Evolutionary conservation across 2,888 invertebrate species (phyloP).

Genomic region (Frankliniella fusca): DNA sequence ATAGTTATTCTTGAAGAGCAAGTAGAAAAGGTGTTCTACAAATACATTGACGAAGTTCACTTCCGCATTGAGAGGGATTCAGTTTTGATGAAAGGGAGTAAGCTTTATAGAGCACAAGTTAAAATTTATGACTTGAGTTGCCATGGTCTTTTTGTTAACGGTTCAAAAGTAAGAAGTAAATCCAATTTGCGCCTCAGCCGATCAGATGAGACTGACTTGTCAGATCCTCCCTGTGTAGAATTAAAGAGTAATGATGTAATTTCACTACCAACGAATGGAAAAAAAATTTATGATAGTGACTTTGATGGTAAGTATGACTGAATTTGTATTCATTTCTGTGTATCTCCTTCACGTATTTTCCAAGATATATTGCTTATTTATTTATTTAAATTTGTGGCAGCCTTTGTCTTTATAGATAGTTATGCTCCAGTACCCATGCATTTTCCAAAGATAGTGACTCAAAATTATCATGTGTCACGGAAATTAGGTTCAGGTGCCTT

Average conservation of each 20-base stretch:
- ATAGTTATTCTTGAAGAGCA: too few species aligned
- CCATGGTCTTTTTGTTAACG: too few species aligned
- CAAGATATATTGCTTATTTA: background rate
- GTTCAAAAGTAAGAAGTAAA: too few species aligned
- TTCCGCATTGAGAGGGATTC: too few species aligned
- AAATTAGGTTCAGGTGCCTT: background rate
- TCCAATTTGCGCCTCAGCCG: too few species aligned
- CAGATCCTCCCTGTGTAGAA: too few species aligned
- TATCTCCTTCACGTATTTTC: background rate
- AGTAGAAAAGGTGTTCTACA: too few species aligned
- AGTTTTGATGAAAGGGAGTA: too few species aligned
- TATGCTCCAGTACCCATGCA: background rate
- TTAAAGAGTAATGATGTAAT: background rate
- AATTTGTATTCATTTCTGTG: background rate
- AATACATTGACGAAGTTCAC: too few species aligned
- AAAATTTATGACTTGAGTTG: too few species aligned
- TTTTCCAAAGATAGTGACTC: background rate
- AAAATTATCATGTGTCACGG: background rate
- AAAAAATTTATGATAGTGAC: background rate
- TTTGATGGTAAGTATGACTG: background rate
- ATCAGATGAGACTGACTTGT: too few species aligned
- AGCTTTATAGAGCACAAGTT: too few species aligned
- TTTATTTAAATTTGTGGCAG: background rate
- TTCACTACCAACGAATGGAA: background rate
- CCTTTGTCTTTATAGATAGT: background rate